Base-by-base conservation (phyloP, 2,888 invertebrate genomes). In the Tetramorium bicarinatum region DNA sequence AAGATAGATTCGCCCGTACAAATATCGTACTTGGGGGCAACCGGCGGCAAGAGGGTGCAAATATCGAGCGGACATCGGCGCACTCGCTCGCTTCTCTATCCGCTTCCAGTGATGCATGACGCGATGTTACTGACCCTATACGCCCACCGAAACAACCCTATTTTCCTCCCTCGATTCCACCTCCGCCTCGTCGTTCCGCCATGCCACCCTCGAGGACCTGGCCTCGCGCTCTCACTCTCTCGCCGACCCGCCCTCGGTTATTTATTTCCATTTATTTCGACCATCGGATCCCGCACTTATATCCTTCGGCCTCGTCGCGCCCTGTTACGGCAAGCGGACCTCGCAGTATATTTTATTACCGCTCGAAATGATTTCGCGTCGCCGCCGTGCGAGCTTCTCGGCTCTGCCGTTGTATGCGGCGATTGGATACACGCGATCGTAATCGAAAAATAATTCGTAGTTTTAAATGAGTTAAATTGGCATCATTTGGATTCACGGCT, bases 231-330 rank as follows among this genome's bases (percentile, higher is more conserved):
- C 66, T 64, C 66, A 47, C 41, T 75, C 41, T 81, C 54, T 56
- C 72, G 75, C 71, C 83, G 56, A 38, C 21, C 59, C 59, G 79
- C 79, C 85, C 75, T 82, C 81, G 79, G 87, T 90, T 89, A 90
- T 92, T 90, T 91, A 92, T 92, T 92, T 91, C 89, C 89, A 92
- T 92, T 91, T 88, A 91, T 89, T 91, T 89, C 87, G 84, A 80
- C 85, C 87, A 85, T 85, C 86, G 72, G 77, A 76, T 85, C 86
- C 87, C 69, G 69, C 82, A 83, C 86, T 82, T 84, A 69, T 83
- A 84, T 85, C 82, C 81, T 87, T 85, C 83, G 83, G 83, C 84
- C 71, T 83, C 76, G 83, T 86, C 86, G 84, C 89, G 83, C 87
- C 82, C 87, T 74, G 83, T 80, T 87, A 85, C 82, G 64, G 54